phyloP scores from a whole-genome alignment of 2,113 vertebrate genomes.

The Rhagologus leucostigma region DNA sequence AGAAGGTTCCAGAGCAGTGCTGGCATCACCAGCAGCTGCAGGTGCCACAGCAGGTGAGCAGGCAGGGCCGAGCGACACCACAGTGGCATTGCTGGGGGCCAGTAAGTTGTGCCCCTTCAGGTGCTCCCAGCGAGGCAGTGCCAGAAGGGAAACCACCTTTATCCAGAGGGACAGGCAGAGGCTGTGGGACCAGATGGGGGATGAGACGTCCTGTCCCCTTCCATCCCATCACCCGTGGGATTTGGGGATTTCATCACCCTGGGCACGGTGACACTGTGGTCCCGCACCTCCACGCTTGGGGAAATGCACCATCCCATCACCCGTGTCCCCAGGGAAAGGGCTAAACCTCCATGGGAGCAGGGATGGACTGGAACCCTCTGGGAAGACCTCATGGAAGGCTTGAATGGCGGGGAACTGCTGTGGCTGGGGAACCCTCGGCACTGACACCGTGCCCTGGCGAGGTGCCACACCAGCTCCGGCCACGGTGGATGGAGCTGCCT shows the following conservation, averaged over 20 bases:
- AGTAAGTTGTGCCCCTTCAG: not conserved
- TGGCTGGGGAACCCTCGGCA: not conserved
- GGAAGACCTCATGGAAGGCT: not conserved
- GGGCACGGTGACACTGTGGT: not conserved
- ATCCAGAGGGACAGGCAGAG: not conserved
- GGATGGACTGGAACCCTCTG: not conserved
- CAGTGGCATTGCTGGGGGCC: not conserved
- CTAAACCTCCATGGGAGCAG: not conserved
- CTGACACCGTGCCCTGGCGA: fast-evolving
- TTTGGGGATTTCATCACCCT: not conserved
- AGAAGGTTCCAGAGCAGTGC: not conserved
- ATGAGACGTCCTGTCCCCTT: fast-evolving
- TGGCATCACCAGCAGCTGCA: not conserved
- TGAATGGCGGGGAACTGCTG: fast-evolving
- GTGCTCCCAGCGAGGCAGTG: not conserved
- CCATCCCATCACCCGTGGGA: fast-evolving
- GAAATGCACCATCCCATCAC: not conserved
- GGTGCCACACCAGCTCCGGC: not conserved
- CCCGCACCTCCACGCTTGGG: fast-evolving
- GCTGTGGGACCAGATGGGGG: not conserved
- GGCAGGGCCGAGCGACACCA: not conserved
- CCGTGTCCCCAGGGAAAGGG: not conserved
- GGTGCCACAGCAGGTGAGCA: fast-evolving
- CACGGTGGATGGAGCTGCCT: not conserved
- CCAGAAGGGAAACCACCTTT: not conserved